phyloP scores from a whole-genome alignment of 2,113 vertebrate species.

The rat (Rattus norvegicus) region GRCr8 NC_086020.1:113171501-113172000 shows the following conservation, averaged over 20 bases:
- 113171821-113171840: not conserved
- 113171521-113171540: not conserved
- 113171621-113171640: not conserved
- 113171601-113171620: not conserved
- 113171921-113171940: not conserved
- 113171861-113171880: not conserved
- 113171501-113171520: slow-evolving; percentile 8
- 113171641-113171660: slow-evolving; percentile 7
- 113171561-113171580: not conserved
- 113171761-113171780: not conserved
- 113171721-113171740: not conserved
- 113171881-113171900: not conserved
- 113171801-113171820: not conserved
- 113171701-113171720: not conserved
- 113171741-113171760: not conserved
- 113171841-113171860: not conserved
- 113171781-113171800: not conserved
- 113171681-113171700: not conserved
- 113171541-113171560: slow-evolving; percentile 39
- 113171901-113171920: not conserved
- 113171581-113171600: slow-evolving; percentile 46
- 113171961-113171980: not conserved
- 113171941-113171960: not conserved
- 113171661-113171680: not conserved
- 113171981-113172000: not conserved